Percentiles rank a stretch among this genome's conserved stretches.
phyloP scores from a whole-genome alignment of 2,797 vertebrate species.

The Diceros bicornis region DNA sequence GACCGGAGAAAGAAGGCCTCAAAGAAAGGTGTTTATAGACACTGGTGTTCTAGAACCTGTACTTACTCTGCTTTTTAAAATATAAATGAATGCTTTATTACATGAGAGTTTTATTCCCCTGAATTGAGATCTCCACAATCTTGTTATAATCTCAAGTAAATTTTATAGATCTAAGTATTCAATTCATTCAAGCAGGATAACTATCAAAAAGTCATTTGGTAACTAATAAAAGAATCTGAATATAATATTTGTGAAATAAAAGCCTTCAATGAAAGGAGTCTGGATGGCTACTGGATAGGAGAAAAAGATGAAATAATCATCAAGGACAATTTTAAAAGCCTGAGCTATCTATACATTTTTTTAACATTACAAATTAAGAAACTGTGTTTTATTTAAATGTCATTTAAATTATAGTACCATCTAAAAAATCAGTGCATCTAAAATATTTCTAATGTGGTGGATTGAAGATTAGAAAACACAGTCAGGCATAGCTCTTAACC shows the following conservation, averaged over 20 bases:
- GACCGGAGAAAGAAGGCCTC: not conserved
- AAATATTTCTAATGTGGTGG: not conserved
- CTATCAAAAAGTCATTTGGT: not conserved
- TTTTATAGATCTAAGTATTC: not conserved
- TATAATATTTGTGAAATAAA: conserved; percentile 31
- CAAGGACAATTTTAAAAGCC: conserved; percentile 32
- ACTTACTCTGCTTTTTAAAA: conserved; percentile 54
- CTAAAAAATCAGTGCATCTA: not conserved
- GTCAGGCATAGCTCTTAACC: not conserved
- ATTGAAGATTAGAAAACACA: not conserved
- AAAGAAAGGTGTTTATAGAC: not conserved
- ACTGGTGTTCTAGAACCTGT: not conserved
- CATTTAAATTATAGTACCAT: not conserved
- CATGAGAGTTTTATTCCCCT: not conserved
- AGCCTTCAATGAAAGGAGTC: not conserved
- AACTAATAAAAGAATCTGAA: conserved; percentile 46
- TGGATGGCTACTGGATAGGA: not conserved
- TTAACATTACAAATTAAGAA: conserved; percentile 43
- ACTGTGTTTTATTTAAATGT: not conserved
- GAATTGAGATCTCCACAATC: not conserved
- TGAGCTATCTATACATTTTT: not conserved
- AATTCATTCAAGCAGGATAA: conserved; percentile 33
- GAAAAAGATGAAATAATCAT: conserved; percentile 35
- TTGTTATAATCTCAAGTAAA: conserved; percentile 64
- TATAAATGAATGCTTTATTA: not conserved